Percentiles rank a stretch among this genome's conserved stretches.
phyloP scores from a whole-genome alignment of 2,888 invertebrate genomes.

The Drosophila nigritarsus region DNA sequence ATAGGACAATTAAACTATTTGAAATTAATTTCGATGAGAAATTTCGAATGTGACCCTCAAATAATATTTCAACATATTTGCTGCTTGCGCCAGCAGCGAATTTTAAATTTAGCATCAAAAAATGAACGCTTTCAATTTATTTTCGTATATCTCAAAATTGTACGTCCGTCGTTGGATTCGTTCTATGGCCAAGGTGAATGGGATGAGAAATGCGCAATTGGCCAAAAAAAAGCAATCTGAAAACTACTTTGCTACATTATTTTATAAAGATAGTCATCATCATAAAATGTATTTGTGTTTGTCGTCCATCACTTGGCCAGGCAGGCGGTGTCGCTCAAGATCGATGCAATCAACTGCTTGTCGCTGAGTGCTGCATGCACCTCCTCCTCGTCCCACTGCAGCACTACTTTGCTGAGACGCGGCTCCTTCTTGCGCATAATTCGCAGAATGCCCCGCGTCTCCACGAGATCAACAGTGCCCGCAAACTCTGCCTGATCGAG shows the following conservation, averaged over 20 bases:
- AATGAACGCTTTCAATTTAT: conserved; percentile 58
- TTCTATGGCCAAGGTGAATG: conserved; percentile 70
- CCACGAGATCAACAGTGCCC: conserved; percentile 91
- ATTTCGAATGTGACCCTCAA: conserved; percentile 78
- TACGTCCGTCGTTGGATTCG: conserved; percentile 35
- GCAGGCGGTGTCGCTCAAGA: conserved; percentile 89
- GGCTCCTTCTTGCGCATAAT: conserved; percentile 87
- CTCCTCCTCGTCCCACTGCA: conserved; percentile 94
- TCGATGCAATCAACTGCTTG: conserved; percentile 92
- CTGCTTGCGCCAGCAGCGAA: conserved; percentile 71
- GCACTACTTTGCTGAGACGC: conserved; percentile 89
- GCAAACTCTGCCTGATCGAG: conserved; percentile 93
- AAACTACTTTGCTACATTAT: conserved; percentile 12
- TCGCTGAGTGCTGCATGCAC: conserved; percentile 91
- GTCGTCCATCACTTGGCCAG: conserved; percentile 83
- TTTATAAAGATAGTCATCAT: conserved; percentile 19
- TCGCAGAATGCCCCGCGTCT: conserved; percentile 92
- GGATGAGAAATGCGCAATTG: conserved; percentile 72
- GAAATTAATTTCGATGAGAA: conserved; percentile 60
- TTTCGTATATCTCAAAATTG: conserved; percentile 43
- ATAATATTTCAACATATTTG: conserved; percentile 77
- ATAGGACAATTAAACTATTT: conserved; percentile 24
- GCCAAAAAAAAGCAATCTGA: conserved; percentile 16
- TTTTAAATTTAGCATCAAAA: conserved; percentile 71
- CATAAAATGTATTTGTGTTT: conserved; percentile 1